Base-by-base conservation (phyloP, 2,797 vertebrate species). In the Spea hammondii region DNA sequence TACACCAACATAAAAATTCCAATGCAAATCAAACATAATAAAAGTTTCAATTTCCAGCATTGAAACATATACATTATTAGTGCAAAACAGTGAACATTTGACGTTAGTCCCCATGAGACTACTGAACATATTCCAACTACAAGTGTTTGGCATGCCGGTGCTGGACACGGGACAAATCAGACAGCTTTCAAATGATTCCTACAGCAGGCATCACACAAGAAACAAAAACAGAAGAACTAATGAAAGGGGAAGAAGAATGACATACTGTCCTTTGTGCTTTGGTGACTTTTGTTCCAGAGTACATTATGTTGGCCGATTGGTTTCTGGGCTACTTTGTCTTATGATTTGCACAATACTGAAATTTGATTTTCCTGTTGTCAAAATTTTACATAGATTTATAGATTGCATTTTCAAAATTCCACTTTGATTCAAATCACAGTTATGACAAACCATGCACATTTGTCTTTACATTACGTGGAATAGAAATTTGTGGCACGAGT, bases 21-120 rank as follows among this genome's bases (percentile, higher is more conserved):
- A 85, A 86, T 83, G 87, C 88, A 77, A 86, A 82, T 86, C 84
- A 87, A 89, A 91, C 88, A 91, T 87, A 92, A 89, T 92, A 90
- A 91, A 90, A 88, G 92, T 93, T 93, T 92, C 92, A 94, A 93
- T 93, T 93, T 88, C 92, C 93, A 94, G 92, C 93, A 93, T 91
- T 94, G 93, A 94, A 93, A 94, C 92, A 84, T 86, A 83, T 77
- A 86, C 82, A 67, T 74, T 79, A 89, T 86, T 91, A 92, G 91
- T 92, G 91, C 92, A 92, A 57, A 83, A 79, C 79, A 76, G 10
- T 70, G 80, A 11, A 59, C 72, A 71, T 78, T 48, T 54, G 53
- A 60, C 62, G 60, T 6, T 48, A 71, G n/a, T 12, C 44, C 17
- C 78, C 44, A 32, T 17, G 0, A 49, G 73, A 14, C 13, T 8